Conservation (phyloP, 2,113 vertebrate species). For the Gymnogyps californianus region DNA sequence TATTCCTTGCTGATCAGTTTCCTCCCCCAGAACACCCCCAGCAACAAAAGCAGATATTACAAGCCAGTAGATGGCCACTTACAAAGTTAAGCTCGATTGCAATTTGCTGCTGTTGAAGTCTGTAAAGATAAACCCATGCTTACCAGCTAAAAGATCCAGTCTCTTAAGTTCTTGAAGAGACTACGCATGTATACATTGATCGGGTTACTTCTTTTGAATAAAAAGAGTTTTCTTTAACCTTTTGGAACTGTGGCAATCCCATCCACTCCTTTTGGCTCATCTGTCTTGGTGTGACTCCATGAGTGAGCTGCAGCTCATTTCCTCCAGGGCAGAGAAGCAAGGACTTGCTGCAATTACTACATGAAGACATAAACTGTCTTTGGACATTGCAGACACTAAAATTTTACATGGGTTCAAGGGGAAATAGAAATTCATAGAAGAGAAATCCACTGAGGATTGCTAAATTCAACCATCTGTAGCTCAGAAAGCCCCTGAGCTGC, state of each 20-base stretch:
- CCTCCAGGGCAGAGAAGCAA: neutral
- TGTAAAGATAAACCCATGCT: neutral
- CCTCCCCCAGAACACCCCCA: neutral
- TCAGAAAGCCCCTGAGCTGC: neutral
- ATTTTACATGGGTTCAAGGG: neutral
- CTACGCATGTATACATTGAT: neutral
- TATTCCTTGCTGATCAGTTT: slow-evolving; percentile 19
- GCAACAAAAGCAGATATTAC: slow-evolving; percentile 10
- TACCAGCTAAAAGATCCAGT: neutral
- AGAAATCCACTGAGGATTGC: neutral
- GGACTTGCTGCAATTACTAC: neutral
- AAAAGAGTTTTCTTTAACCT: neutral
- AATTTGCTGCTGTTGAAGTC: neutral
- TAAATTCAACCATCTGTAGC: neutral
- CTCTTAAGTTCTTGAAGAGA: neutral
- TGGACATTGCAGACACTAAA: neutral
- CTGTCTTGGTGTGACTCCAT: neutral
- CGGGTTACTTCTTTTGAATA: neutral
- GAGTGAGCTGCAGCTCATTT: neutral
- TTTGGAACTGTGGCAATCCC: neutral
- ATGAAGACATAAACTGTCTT: neutral
- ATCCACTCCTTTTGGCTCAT: neutral
- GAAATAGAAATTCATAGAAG: neutral
- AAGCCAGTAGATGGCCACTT: slow-evolving; percentile 14
- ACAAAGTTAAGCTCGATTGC: neutral